These are phyloP conservation scores for Drosophila lacicola DNA, from an alignment of 2,888 invertebrate species.

Conservation along the genomic window DNA sequence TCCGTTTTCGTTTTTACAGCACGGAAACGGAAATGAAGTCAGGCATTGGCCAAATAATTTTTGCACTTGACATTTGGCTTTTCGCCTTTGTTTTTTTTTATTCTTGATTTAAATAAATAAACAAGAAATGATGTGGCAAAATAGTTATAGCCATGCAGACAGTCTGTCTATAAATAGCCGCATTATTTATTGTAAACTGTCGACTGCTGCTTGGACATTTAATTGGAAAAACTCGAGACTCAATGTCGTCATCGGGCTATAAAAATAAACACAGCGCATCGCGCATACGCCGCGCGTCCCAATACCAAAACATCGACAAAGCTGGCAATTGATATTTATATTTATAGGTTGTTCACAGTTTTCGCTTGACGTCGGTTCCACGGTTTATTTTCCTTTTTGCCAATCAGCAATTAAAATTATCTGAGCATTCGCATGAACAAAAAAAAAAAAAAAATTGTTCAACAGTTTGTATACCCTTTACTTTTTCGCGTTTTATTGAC, in stretches of 20 bases:
- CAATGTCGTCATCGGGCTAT: slow-evolving; percentile 75
- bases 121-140: slow-evolving; percentile 28
- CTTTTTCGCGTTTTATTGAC: slow-evolving; percentile 37
- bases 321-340: slow-evolving; percentile 39
- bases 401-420: slow-evolving; percentile 32
- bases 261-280: slow-evolving; percentile 62
- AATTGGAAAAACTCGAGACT: slow-evolving; percentile 69
- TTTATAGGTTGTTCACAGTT: slow-evolving; percentile 33
- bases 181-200: slow-evolving; percentile 42
- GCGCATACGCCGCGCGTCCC: slow-evolving; percentile 45
- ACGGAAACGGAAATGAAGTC: slow-evolving; percentile 71
- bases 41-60: slow-evolving; percentile 32
- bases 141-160: slow-evolving; percentile 35
- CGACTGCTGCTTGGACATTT: slow-evolving; percentile 53
- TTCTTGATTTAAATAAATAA: slow-evolving; percentile 24
- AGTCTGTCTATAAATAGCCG: slow-evolving; percentile 44
- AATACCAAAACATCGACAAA: slow-evolving; percentile 20
- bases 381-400: no score
- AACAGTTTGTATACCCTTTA: slow-evolving; percentile 28
- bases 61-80: slow-evolving; percentile 40
- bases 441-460: background rate
- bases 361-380: slow-evolving; percentile 19
- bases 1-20: slow-evolving; percentile 38
- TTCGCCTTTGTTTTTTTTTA: slow-evolving; percentile 12
- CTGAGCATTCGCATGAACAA: slow-evolving; percentile 1